A percentile compares a stretch with the other conserved stretches of the same genome.
Conservation (phyloP, 2,888 invertebrate species). For the Zhuqinia jingwanae region DNA sequence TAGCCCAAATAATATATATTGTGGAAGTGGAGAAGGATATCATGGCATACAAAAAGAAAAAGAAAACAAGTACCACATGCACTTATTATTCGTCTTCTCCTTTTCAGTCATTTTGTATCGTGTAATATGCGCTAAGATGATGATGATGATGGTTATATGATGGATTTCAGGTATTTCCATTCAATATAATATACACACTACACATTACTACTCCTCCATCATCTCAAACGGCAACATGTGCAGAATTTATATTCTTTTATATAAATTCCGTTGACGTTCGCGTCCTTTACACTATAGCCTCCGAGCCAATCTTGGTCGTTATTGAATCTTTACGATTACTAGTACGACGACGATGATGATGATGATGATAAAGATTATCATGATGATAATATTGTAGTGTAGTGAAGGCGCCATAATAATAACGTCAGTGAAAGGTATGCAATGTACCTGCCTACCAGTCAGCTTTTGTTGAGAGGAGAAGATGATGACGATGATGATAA, state of each 20-base stretch:
- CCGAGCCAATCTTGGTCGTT: conserved; percentile 15
- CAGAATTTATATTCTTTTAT: conserved; percentile 41
- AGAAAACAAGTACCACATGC: conserved; percentile 48
- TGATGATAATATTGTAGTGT: conserved; percentile 26
- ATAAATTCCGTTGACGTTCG: conserved; percentile 26
- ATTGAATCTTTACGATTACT: conserved; percentile 44
- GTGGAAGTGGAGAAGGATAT: too few relatives aligned
- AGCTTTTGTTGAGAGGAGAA: background rate
- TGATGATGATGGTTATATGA: background rate
- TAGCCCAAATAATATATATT: background rate
- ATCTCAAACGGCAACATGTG: background rate
- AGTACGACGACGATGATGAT: conserved; percentile 26
- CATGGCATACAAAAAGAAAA: too few relatives aligned
- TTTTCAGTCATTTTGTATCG: background rate
- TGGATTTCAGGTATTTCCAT: conserved; percentile 20
- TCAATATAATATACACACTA: too few relatives aligned
- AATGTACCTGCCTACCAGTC: conserved; percentile 1
- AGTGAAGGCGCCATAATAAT: conserved; percentile 48
- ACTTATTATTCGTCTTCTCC: conserved; percentile 17
- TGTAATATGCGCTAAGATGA: background rate
- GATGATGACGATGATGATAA: conserved; percentile 1
- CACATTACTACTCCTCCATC: too few relatives aligned
- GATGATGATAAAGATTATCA: conserved; percentile 49
- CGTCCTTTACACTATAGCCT: conserved; percentile 9
- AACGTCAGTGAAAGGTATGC: conserved; percentile 44